Conservation (phyloP, 2,888 invertebrate species). For the Euplexia lucipara region DNA sequence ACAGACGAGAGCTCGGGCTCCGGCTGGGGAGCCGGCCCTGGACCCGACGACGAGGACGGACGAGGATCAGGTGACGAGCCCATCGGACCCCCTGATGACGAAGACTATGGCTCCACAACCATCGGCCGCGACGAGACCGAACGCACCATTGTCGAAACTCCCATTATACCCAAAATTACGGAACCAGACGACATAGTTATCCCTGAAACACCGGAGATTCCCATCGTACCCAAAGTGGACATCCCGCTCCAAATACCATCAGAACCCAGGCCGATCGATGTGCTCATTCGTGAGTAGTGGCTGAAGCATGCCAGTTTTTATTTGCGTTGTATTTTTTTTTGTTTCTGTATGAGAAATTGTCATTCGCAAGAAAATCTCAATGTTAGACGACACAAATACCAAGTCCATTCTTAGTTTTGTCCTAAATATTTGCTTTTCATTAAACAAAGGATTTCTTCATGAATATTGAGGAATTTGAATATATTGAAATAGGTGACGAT, state of each 20-base stretch:
- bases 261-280: conserved; percentile 76
- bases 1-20: conserved; percentile 96
- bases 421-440: not conserved
- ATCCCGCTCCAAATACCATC: conserved; percentile 74
- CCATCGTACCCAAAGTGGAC: conserved; percentile 66
- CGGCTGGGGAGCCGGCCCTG: conserved; percentile 93
- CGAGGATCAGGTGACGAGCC: conserved; percentile 86
- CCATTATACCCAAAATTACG: conserved; percentile 49
- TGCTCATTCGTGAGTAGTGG: conserved; percentile 89
- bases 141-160: conserved; percentile 47
- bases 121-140: conserved; percentile 63
- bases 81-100: conserved; percentile 83
- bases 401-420: not conserved
- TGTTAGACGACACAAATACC: conserved; percentile 9
- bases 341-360: conserved; percentile 64
- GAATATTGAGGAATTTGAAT: not conserved
- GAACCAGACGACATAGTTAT: conserved; percentile 57
- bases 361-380: conserved; percentile 1
- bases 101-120: conserved; percentile 80
- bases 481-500: conserved; percentile 10
- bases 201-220: conserved; percentile 59
- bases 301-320: conserved; percentile 88
- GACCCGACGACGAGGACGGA: conserved; percentile 95
- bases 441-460: not conserved
- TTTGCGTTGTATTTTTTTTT: conserved; percentile 79